Evolutionary conservation across 2,797 vertebrate genomes (phyloP), one percentile per base, ranked within the genome.

Genomic region (Sebastes kiyomatsui): DNA sequence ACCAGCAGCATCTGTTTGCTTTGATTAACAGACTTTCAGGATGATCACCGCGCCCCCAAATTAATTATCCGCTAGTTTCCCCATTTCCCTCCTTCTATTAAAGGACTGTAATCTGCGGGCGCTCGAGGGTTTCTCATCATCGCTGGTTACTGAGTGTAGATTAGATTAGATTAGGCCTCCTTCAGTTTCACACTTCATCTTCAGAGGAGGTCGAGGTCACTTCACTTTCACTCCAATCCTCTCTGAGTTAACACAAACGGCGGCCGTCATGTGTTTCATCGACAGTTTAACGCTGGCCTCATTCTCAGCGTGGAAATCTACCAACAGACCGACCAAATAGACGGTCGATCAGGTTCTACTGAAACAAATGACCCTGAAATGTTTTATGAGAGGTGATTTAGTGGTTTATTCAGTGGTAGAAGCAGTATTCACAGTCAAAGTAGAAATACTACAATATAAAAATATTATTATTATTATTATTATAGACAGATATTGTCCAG

Each of bases 1-100:
- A 25, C 28, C 30, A 10, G 56, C 71, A 85, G 84, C 90, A 91
- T 86, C 87, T 92, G 91, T 88, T 91, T 80, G 72, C 77, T 87
- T 81, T 90, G 80, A 88, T 92, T 85, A 92, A 78, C 87, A 90
- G 86, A 88, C 82, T 89, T 88, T 80, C 54, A 62, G 71, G 66
- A 67, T 32, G 65, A 81, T 74, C 49, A 6, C 59, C 7, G 35
- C 23, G 13, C 58, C 75, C 79, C 74, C 79, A 87, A 84, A 83
- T 88, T 84, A 80, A 89, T 90, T 80, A 90, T 69, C 52, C 52
- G 2, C 72, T 81, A 38, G 56, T 85, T 75, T 83, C 64, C 75
- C 69, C 35, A 8, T 70, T 55, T 72, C 58, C 20, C 27, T 38
- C 67, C 14, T 28, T 77, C 78, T 23, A 27, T 71, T 84, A 23